Base-by-base conservation (phyloP, 2,797 vertebrate species). In the Rhynchonycteris naso region DNA sequence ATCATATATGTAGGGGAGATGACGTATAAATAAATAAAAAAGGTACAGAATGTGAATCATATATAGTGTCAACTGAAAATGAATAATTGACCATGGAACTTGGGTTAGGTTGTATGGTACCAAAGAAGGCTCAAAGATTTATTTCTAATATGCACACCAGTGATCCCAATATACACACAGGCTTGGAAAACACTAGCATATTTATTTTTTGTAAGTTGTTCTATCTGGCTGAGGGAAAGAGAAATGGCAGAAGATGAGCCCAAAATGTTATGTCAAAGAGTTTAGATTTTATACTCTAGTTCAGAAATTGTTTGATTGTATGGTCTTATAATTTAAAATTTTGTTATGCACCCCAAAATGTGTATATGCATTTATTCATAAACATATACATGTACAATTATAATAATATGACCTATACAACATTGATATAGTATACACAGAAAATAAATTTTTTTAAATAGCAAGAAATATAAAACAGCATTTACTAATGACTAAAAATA, bases 281-380 rank as follows among this genome's bases (percentile, higher is more conserved):
- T 80, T 15, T 54, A 16, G 16, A 91, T 50, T 69, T 54, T 24
- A 74, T 12, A 59, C 24, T 65, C 38, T 35, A 58, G 22, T 22
- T 18, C 5, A 69, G 54, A 92, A 76, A 87, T 54, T 86, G 68
- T 50, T 80, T 66, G 16, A 71, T 63, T 74, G n/a, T 22, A 47
- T 3, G 72, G 19, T 84, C 12, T 15, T 59, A 30, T 58, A 50
- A 78, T 75, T 79, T n/a, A 7, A 71, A 52, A 84, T 50, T 59
- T 68, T 83, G 15, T 18, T 56, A 65, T 65, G 4, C 1, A 78
- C 21, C 56, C 52, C 6, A 79, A 84, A 84, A 58, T 66, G 3
- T 92, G 21, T 59, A 78, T 68, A 65, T 66, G 56, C 26, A 58
- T 72, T 89, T 88, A 78, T 35, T 88, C n/a, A 84, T 85, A 79